Percentiles rank a stretch among this genome's conserved stretches.
Conservation (phyloP, 2,888 invertebrate species). For the Biston betularia region DNA sequence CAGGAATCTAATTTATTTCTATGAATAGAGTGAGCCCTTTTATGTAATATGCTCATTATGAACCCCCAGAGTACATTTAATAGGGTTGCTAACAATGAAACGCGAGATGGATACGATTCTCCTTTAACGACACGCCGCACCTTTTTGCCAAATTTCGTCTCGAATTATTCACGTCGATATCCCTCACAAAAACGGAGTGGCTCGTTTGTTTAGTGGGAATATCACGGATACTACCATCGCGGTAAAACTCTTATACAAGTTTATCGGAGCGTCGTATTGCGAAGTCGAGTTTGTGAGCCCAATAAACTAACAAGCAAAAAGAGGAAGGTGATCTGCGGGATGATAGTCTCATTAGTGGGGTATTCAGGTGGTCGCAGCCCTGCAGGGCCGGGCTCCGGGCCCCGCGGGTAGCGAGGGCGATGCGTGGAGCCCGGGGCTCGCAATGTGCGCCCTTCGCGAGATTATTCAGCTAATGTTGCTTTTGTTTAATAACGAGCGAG, state of each 20-base stretch:
- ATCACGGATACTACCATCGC: slow-evolving; percentile 12
- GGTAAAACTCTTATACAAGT: slow-evolving; percentile 7
- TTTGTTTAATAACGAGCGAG: slow-evolving; percentile 61
- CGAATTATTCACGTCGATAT: slow-evolving; percentile 42
- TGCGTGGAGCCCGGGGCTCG: slow-evolving; percentile 13
- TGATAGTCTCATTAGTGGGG: slow-evolving; percentile 40
- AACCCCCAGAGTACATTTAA: slow-evolving; percentile 53
- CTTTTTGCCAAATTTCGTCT: slow-evolving; percentile 35
- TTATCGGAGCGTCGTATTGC: slow-evolving; percentile 16
- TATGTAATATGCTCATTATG: slow-evolving; percentile 71
- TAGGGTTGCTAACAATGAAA: slow-evolving; percentile 57
- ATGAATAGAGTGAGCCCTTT: slow-evolving; percentile 71
- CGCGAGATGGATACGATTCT: slow-evolving; percentile 44
- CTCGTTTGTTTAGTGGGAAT: slow-evolving; percentile 23
- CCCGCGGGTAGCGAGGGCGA: slow-evolving; percentile 13
- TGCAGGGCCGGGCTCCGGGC: not conserved
- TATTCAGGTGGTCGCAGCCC: slow-evolving; percentile 35
- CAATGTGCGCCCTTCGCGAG: slow-evolving; percentile 35
- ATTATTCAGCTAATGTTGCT: slow-evolving; percentile 61
- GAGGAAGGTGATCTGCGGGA: slow-evolving; percentile 25
- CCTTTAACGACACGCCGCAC: slow-evolving; percentile 35
- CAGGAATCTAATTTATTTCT: slow-evolving; percentile 69
- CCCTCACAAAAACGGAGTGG: slow-evolving; percentile 21
- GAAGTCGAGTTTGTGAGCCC: slow-evolving; percentile 31
- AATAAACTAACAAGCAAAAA: slow-evolving; percentile 42